Evolutionary conservation across 1,140 invertebrate species (phyloP), one percentile per base, ranked within the genome.

Genomic region (Condylostylus longicornis): DNA sequence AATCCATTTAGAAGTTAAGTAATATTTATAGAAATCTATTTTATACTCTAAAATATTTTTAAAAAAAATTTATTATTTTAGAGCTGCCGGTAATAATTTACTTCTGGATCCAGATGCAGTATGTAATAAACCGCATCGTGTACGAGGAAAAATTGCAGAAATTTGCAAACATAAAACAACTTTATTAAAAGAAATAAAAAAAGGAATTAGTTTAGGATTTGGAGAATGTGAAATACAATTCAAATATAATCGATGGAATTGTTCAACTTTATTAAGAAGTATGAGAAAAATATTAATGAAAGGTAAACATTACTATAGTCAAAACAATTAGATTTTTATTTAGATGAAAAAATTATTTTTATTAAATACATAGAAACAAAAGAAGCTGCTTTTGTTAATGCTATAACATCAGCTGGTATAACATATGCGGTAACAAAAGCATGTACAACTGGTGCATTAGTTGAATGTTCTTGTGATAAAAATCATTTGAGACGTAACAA

Each of bases 321-420:
- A 30, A 18, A 18, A 7, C n/a, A n/a, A n/a, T n/a, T n/a, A n/a
- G n/a, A n/a, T n/a, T n/a, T n/a, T n/a, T n/a, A n/a, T n/a, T n/a
- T n/a, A n/a, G n/a, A 18, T 25, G 21, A 36, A 36, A 27, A 18
- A 14, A 36, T 25, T 36, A 25, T 23, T 36, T 22, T 22, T 13
- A 36, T 27, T 36, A 36, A 36, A 36, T 17, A n/a, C n/a, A n/a
- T 70, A 95, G 89, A 90, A 63, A 91, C 86, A 10, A 70, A 87
- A 44, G 89, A 95, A 63, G 86, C 87, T 25, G 84, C 82, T 15
- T 95, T 93, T 63, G 80, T 91, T 40, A 87, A 93, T 61, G 86
- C 89, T n/a, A 83, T 95, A 46, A 84, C 82, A 4, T 77, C 89
- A 2, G 89, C 89, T 3, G 89, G 88, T 3, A 81, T 94, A 7